A percentile compares a stretch with the other conserved stretches of the same genome.
phyloP scores from a whole-genome alignment of 2,888 invertebrate genomes.

The Zhengitettix transpicula region DNA sequence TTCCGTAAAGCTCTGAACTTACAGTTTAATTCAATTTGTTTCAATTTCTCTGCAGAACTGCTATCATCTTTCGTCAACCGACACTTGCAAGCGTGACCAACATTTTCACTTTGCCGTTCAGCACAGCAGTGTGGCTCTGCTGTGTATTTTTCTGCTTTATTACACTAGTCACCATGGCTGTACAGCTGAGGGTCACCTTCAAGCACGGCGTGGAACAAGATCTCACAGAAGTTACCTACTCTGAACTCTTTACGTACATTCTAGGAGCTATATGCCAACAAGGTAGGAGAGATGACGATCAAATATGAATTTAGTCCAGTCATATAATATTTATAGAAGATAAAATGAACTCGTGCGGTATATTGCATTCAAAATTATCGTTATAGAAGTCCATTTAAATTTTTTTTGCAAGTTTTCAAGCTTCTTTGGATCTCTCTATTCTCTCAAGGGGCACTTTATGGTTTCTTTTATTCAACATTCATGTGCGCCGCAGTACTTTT shows the following conservation, averaged over 20 bases:
- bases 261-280: conserved; percentile 11
- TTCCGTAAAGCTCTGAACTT: too few species aligned
- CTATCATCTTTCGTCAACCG: conserved; percentile 55
- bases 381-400: too few species aligned
- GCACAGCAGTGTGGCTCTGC: conserved; percentile 6
- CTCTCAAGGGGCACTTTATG: too few species aligned
- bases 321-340: too few species aligned
- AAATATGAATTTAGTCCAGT: too few species aligned
- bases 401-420: too few species aligned
- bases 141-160: conserved; percentile 1
- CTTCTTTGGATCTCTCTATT: too few species aligned
- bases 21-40: not conserved
- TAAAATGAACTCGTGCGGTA: too few species aligned
- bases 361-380: too few species aligned
- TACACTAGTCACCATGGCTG: not conserved
- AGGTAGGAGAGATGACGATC: not conserved
- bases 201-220: not conserved
- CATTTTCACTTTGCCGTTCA: conserved; percentile 10
- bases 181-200: not conserved
- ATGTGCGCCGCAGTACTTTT: too few species aligned
- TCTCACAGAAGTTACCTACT: not conserved
- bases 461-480: too few species aligned
- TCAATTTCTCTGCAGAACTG: conserved; percentile 26
- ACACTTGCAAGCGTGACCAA: conserved; percentile 51
- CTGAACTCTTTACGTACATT: conserved; percentile 7